A percentile compares a stretch with the other conserved stretches of the same genome.
Evolutionary conservation across 2,113 vertebrate genomes (phyloP).

Genomic region (Caranx ignobilis): DNA sequence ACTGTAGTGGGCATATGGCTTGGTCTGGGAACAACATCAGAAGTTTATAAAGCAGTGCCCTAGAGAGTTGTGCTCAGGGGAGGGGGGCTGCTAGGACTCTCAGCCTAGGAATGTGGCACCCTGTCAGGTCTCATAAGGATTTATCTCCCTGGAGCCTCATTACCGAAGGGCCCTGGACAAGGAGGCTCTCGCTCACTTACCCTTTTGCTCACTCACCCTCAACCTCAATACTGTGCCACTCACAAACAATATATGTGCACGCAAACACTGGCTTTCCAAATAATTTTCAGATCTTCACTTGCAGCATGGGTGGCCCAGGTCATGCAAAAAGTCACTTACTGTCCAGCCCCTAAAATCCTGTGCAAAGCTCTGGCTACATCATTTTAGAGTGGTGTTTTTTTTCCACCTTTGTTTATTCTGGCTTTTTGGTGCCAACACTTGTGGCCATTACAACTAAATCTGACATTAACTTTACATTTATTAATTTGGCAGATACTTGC

Average conservation of each 20-base stretch:
- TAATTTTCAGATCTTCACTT: constrained; percentile 12
- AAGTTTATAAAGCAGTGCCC: constrained; percentile 65
- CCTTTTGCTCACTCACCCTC: constrained; percentile 42
- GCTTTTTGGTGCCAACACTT: not conserved
- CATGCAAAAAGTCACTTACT: not conserved
- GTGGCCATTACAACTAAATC: no score
- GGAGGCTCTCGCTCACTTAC: constrained; percentile 48
- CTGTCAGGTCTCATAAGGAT: constrained; percentile 81
- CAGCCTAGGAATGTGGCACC: constrained; percentile 77
- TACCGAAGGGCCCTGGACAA: constrained; percentile 63
- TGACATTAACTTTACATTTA: no score
- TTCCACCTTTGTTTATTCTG: not conserved
- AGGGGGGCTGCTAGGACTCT: constrained; percentile 66
- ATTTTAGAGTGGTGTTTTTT: not conserved
- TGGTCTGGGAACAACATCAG: constrained; percentile 54
- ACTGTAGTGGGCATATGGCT: constrained; percentile 30
- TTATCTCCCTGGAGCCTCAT: constrained; percentile 76
- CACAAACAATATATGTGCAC: constrained; percentile 10
- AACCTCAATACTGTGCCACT: not conserved
- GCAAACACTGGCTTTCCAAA: constrained; percentile 6
- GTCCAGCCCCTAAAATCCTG: no score
- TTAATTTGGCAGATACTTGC: no score
- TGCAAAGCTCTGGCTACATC: not conserved
- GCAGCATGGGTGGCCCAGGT: constrained; percentile 5
- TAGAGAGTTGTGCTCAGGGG: constrained; percentile 45